Evolutionary conservation across 2,888 invertebrate species (phyloP), one percentile per base, ranked within the genome.

Genomic region (Pristionchus fissidentatus): DNA sequence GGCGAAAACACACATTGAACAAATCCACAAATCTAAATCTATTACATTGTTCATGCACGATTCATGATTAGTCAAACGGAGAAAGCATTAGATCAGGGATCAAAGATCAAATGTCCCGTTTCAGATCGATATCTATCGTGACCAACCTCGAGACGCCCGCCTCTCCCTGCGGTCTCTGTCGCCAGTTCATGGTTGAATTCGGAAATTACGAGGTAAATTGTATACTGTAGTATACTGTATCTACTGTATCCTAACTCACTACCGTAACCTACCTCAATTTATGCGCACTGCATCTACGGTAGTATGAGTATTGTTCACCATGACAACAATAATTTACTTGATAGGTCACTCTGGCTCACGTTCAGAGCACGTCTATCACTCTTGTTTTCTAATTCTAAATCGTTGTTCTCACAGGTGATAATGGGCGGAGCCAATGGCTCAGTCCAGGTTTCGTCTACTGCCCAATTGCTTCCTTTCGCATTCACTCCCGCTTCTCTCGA

Each of bases 81-180:
- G n/a, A n/a, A n/a, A n/a, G n/a, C n/a, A n/a, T n/a, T n/a, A n/a
- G n/a, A n/a, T n/a, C n/a, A n/a, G n/a, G n/a, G n/a, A n/a, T n/a
- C n/a, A n/a, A n/a, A n/a, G n/a, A n/a, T n/a, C n/a, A n/a, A n/a
- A n/a, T n/a, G n/a, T n/a, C 32, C 60, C 41, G 1, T 13, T 88
- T 87, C 84, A 85, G 85, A 57, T 84, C 84, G 5, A 88, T 90
- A 60, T 85, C 84, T 22, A 84, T 85, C 26, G 85, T 83, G 26
- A 87, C 87, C 19, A 86, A 85, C n/a, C 84, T 87, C 41, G 86
- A 82, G 5, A 88, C 86, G 22, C 89, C 90, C 0, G 91, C 88
- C n/a, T 75, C 88, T 26, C 92, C 92, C 0, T 92, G 92, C 81
- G 92, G 92, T 0, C 84, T 91, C 15, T 92, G 92, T 62, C 88